phyloP scores from a whole-genome alignment of 30 jellyfish, hydroid and myxozoan species.

The Nemopilema nomurai region DNA sequence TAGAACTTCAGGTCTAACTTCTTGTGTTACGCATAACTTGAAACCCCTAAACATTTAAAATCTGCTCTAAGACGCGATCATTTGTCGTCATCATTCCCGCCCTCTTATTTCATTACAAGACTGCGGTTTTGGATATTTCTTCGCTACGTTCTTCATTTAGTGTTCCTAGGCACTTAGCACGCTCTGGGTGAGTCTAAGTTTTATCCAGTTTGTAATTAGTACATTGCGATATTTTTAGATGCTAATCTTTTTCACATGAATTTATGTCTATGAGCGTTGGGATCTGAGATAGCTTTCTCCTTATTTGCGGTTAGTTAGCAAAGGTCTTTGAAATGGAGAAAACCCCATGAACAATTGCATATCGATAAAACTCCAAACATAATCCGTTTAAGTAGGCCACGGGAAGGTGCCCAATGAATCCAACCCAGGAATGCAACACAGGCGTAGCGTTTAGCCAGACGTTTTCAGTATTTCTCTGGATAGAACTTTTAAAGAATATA shows the following conservation, averaged over 20 bases:
- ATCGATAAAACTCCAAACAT: background rate
- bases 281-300: background rate
- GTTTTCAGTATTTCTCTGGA: background rate
- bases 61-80: background rate
- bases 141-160: background rate
- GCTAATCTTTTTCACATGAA: background rate
- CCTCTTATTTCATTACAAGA: background rate
- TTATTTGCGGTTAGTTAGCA: background rate
- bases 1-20: background rate
- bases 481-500: background rate
- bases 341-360: background rate
- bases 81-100: background rate
- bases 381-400: background rate
- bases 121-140: background rate
- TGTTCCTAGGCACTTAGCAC: background rate
- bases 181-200: background rate
- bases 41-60: background rate
- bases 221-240: background rate
- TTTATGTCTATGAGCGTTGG: background rate
- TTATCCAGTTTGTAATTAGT: background rate
- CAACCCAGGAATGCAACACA: background rate
- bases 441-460: background rate
- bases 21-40: background rate
- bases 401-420: background rate
- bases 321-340: background rate